Evolutionary conservation across 2,888 invertebrate species (phyloP).

Genomic region (Agrotis puta): DNA sequence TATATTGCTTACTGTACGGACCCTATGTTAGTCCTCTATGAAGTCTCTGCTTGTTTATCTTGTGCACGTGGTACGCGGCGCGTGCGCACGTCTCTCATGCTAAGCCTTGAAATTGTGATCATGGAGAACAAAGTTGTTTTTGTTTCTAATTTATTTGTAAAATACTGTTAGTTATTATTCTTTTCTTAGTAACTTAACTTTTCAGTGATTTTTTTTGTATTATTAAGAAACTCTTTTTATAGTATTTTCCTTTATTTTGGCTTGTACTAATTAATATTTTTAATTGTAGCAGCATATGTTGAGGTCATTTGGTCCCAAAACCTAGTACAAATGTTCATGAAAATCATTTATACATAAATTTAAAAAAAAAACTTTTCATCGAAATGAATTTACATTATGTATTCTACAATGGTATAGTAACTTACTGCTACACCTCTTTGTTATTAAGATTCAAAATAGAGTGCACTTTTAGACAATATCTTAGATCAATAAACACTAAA

Average conservation of each 20-base stretch:
- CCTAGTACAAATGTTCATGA: conserved; percentile 78
- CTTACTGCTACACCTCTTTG: conserved; percentile 56
- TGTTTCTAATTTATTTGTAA: conserved; percentile 91
- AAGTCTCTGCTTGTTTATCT: conserved; percentile 74
- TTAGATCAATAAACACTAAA: conserved; percentile 72
- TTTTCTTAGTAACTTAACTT: conserved; percentile 72
- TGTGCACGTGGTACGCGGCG: conserved; percentile 36
- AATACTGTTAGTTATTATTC: conserved; percentile 85
- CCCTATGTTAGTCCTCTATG: conserved; percentile 65
- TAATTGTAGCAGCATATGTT: conserved; percentile 66
- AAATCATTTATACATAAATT: conserved; percentile 58
- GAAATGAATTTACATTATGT: conserved; percentile 39
- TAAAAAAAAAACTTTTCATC: conserved; percentile 38
- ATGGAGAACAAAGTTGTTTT: conserved; percentile 90
- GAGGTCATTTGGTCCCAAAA: conserved; percentile 85
- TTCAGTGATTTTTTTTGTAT: conserved; percentile 72
- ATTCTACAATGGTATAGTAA: conserved; percentile 38
- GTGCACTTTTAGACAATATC: conserved; percentile 72
- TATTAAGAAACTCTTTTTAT: conserved; percentile 71
- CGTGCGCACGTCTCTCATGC: conserved; percentile 67
- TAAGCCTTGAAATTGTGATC: conserved; percentile 84
- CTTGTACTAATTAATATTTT: conserved; percentile 69
- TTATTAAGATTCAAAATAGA: conserved; percentile 67
- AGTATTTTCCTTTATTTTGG: conserved; percentile 73
- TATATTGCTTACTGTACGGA: conserved; percentile 81